Evolutionary conservation across 2,797 vertebrate species (phyloP).

Genomic region (Chaetophractus vellerosus): DNA sequence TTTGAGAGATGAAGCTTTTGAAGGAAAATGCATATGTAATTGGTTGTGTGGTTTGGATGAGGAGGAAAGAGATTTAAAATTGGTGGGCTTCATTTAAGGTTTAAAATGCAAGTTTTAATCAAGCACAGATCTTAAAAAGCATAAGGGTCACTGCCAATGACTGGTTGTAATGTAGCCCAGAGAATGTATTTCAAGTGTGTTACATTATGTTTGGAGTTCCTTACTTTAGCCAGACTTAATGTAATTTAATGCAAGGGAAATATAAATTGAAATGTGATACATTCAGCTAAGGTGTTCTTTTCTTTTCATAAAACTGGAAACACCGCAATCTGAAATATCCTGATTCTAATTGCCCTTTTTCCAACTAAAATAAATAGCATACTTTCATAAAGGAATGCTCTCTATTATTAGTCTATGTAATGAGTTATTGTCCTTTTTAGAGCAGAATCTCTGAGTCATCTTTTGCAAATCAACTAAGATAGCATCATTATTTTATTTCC

Average conservation of each 20-base stretch:
- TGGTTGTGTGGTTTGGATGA: conserved; percentile 81
- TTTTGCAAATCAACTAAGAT: conserved; percentile 46
- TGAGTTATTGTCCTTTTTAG: conserved; percentile 1
- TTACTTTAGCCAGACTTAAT: conserved; percentile 56
- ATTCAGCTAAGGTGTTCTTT: conserved; percentile 67
- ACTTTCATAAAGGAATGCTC: conserved; percentile 16
- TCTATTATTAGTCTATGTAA: conserved; percentile 42
- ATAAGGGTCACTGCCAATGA: conserved; percentile 67
- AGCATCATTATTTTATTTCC: conserved; percentile 21
- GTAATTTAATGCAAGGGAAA: conserved; percentile 68
- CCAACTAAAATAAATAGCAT: conserved; percentile 53
- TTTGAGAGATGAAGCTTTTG: conserved; percentile 82
- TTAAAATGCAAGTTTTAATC: conserved; percentile 83
- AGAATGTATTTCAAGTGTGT: conserved; percentile 66
- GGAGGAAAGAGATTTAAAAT: conserved; percentile 80
- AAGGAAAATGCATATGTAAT: conserved; percentile 76
- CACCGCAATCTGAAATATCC: background rate
- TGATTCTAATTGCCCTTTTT: conserved; percentile 51
- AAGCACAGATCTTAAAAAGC: conserved; percentile 65
- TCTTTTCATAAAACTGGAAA: conserved; percentile 59
- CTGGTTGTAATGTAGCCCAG: conserved; percentile 32
- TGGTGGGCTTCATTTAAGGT: conserved; percentile 79
- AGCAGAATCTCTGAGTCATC: conserved; percentile 36
- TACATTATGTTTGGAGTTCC: conserved; percentile 65
- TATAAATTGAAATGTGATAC: conserved; percentile 61